Percentiles rank a stretch among this genome's conserved stretches.
Conservation (phyloP, 2,797 vertebrate species). For the Spinibarbus caldwelli region DNA sequence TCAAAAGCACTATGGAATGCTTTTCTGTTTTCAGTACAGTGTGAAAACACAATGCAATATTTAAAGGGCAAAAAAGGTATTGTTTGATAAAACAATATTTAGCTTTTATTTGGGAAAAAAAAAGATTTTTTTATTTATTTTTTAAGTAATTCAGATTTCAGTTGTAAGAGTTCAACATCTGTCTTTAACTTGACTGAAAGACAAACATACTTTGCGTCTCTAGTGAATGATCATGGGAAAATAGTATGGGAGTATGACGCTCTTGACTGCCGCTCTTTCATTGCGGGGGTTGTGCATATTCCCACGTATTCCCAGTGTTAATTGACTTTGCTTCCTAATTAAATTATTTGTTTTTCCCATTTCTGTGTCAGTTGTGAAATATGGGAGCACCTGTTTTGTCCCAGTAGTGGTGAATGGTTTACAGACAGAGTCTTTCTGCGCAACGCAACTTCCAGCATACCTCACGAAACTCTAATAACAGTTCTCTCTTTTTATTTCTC, state of each 20-base stretch:
- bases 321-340: conserved; percentile 42
- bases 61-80: neutral
- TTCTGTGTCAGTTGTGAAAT: conserved; percentile 43
- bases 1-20: conserved; percentile 66
- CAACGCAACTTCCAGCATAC: conserved; percentile 1
- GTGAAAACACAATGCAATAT: conserved; percentile 69
- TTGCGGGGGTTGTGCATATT: conserved; percentile 14
- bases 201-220: conserved; percentile 23
- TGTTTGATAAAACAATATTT: neutral
- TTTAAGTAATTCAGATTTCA: conserved; percentile 11
- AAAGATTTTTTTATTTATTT: neutral
- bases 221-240: conserved; percentile 26
- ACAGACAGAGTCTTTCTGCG: neutral
- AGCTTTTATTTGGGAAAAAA: neutral
- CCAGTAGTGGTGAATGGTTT: conserved; percentile 29
- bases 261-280: too few species aligned
- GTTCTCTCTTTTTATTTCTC: conserved; percentile 46
- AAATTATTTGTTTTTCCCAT: conserved; percentile 24
- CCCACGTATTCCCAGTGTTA: conserved; percentile 26
- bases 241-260: neutral
- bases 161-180: conserved; percentile 40
- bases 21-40: conserved; percentile 82
- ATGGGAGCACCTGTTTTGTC: conserved; percentile 42
- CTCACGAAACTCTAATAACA: conserved; percentile 36
- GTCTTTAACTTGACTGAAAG: conserved; percentile 38